Evolutionary conservation across 2,113 vertebrate genomes (phyloP).

Genomic region (Rhegmatorhina hoffmannsi): DNA sequence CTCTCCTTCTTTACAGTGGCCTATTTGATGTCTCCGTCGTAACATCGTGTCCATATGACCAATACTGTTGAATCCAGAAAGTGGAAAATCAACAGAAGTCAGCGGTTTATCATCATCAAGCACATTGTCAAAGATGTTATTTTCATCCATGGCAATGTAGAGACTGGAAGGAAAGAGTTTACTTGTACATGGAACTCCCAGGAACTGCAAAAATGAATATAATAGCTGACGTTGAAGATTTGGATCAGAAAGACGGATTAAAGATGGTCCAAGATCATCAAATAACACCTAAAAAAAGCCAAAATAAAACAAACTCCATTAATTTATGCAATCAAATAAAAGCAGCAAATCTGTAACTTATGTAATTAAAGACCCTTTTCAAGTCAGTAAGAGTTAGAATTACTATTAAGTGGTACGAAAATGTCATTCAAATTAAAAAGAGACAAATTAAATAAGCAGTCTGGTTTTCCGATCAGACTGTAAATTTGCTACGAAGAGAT

Average conservation of each 20-base stretch:
- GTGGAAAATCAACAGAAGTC: conserved; percentile 68
- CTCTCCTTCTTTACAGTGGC: conserved; percentile 87
- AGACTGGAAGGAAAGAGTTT: conserved; percentile 68
- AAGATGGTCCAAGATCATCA: conserved; percentile 90
- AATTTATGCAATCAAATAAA: neutral
- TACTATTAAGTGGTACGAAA: neutral
- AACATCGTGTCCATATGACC: conserved; percentile 81
- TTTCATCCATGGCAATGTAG: conserved; percentile 84
- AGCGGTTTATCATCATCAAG: conserved; percentile 75
- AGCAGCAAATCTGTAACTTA: neutral
- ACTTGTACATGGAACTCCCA: conserved; percentile 83
- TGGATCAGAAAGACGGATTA: conserved; percentile 81
- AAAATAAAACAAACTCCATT: neutral
- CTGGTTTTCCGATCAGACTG: neutral
- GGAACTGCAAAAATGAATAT: conserved; percentile 85
- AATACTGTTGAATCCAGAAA: conserved; percentile 78
- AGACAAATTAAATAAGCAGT: neutral
- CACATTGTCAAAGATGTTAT: conserved; percentile 74
- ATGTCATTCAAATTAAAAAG: neutral
- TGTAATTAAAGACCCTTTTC: neutral
- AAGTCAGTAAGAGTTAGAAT: neutral
- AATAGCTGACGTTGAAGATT: conserved; percentile 80
- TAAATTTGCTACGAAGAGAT: neutral
- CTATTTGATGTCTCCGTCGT: conserved; percentile 67
- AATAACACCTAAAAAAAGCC: conserved; percentile 85